Evolutionary conservation across 2,797 vertebrate species (phyloP), one percentile per base, ranked within the genome.

Genomic region (Anisognathus igniventris): DNA sequence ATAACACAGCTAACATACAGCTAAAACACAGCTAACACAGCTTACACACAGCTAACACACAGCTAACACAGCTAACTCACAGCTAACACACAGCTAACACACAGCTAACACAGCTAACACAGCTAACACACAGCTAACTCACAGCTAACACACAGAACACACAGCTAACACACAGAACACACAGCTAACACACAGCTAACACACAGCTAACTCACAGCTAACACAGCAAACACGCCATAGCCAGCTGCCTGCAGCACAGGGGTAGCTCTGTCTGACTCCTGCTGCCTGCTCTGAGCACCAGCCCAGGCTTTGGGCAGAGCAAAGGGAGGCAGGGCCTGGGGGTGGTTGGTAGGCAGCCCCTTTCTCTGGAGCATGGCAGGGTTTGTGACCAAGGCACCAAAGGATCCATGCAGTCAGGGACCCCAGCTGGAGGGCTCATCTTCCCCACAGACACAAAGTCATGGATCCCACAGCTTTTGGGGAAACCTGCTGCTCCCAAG

Each of bases 341-440:
- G 10, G 23, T 37, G 39, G 37, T 23, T 48, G 70, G 11, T 2
- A 2, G 33, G 40, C 45, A 61, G 16, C 28, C 9, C 19, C 3
- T 6, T 20, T 12, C 9, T 31, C 56, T 47, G 44, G 20, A 42
- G 27, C 7, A 5, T 20, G 39, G 23, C 56, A 35, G 17, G 21
- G 25, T 28, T 87, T 85, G 58, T 48, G 65, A 35, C 23, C 64
- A 42, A 65, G 50, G 20, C 10, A 40, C n/a, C 48, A 65, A 70
- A 47, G 73, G 28, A 44, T 15, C 23, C 0, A 0, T 28, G 17
- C 81, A 77, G 22, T 13, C 21, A 27, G 50, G 14, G 37, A 35
- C 35, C 7, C 0, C 3, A 48, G 5, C 0, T 8, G 2, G 8
- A 78, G 27, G 15, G 13, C 10, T 47, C 54, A 10, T 53, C 23